Conservation (phyloP, 2,113 vertebrate species). For the Eupsittula cactorum region DNA sequence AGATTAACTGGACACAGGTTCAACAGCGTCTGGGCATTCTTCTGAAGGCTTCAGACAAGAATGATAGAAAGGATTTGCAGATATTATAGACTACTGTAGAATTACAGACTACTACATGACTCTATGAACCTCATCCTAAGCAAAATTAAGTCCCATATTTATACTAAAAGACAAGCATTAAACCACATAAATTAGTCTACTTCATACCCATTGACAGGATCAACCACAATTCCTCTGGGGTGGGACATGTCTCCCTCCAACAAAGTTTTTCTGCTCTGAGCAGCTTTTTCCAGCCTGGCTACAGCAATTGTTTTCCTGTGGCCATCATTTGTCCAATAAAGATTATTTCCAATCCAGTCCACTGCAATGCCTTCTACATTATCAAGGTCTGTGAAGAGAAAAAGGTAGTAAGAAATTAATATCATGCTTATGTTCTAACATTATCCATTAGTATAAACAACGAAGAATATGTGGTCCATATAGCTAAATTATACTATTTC, state of each 20-base stretch:
- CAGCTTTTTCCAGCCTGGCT: conserved; percentile 90
- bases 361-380: conserved; percentile 98
- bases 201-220: conserved; percentile 91
- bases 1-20: background rate
- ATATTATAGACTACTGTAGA: background rate
- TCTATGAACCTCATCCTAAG: background rate
- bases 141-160: background rate
- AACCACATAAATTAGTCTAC: background rate
- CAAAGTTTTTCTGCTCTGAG: conserved; percentile 91
- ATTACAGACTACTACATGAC: background rate
- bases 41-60: background rate
- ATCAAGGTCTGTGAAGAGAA: conserved; percentile 84
- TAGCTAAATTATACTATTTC: background rate
- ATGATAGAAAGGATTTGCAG: background rate
- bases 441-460: background rate
- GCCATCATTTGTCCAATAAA: conserved; percentile 99
- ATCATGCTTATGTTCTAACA: background rate
- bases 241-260: conserved; percentile 97
- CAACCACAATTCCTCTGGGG: conserved; percentile 94
- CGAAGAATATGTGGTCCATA: background rate
- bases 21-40: background rate
- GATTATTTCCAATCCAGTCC: conserved; percentile 97
- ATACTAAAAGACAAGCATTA: background rate
- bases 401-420: background rate
- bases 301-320: conserved; percentile 95